Evolutionary conservation across 2,797 vertebrate genomes (phyloP), one percentile per base, ranked within the genome.

Genomic region (Crenuchus spilurus): DNA sequence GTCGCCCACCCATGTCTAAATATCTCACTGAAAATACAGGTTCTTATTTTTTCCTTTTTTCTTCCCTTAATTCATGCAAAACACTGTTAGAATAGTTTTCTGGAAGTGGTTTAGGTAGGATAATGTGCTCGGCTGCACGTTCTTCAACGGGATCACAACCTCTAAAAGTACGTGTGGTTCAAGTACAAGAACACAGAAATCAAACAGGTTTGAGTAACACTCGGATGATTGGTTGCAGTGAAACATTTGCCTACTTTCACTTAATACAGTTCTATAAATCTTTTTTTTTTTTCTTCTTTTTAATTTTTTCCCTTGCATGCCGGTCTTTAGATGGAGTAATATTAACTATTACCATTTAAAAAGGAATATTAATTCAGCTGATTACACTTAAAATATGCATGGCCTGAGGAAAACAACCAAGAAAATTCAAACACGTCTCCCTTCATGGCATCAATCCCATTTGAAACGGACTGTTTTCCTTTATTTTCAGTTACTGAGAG

Each of bases 71-170:
- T 83, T 90, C 93, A 94, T 94, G 93, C 93, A 94, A 93, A 58
- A 94, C 88, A 91, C 85, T 88, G 91, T 87, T 90, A 89, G 89
- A 89, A 88, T 92, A 87, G 86, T 88, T 91, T 4, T 67, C 79
- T 87, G 86, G 90, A 91, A 91, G 90, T 92, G 89, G 90, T 88
- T 89, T 90, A 91, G 91, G 92, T 94, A 92, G 92, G 86, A 92
- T 85, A 90, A 82, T 83, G 92, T 87, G 91, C 88, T 63, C 83
- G 30, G 76, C 41, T 79, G 90, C 91, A 90, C 91, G 57, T 81
- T 87, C 84, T 85, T 82, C 90, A 86, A 92, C 80, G 84, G 86
- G 85, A 87, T 86, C 88, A 90, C 89, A 83, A 90, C 90, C 83
- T 85, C 85, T 48, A 46, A 84, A 83, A 88, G 85, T 89, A 78